A percentile compares a stretch with the other conserved stretches of the same genome.
Evolutionary conservation across 1,140 invertebrate species (phyloP).

Genomic region (Lepeophtheirus salmonis): DNA sequence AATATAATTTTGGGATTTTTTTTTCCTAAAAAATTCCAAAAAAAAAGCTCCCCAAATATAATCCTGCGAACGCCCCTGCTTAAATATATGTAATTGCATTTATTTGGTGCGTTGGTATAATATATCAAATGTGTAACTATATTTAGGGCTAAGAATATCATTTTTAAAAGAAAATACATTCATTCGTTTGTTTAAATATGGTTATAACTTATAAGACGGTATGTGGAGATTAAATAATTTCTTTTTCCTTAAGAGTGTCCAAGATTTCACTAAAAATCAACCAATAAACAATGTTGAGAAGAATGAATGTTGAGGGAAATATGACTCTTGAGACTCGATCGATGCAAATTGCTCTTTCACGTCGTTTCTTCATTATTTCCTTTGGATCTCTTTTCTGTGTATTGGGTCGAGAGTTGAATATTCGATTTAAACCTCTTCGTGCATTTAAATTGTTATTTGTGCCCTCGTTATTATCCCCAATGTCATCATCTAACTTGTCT

Average conservation of each 20-base stretch:
- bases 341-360: constrained; percentile 17
- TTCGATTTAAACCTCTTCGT: neutral
- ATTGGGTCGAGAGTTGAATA: neutral
- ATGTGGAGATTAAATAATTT: too few species aligned
- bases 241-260: constrained; percentile 7
- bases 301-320: constrained; percentile 28
- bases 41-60: too few species aligned
- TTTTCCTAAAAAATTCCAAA: too few species aligned
- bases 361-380: constrained; percentile 17
- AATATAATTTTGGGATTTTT: too few species aligned
- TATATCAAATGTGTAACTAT: too few species aligned
- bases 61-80: too few species aligned
- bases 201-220: too few species aligned
- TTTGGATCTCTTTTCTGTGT: constrained; percentile 5
- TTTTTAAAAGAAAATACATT: too few species aligned
- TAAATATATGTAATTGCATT: too few species aligned
- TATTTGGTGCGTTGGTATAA: too few species aligned
- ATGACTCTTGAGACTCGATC: constrained; percentile 27
- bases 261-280: constrained; percentile 21
- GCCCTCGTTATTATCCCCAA: neutral
- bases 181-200: too few species aligned
- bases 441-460: neutral
- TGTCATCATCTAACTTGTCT: neutral
- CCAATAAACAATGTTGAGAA: constrained; percentile 30
- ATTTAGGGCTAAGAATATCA: too few species aligned